Conservation (phyloP, 2,113 vertebrate species). For the Empidonax traillii region DNA sequence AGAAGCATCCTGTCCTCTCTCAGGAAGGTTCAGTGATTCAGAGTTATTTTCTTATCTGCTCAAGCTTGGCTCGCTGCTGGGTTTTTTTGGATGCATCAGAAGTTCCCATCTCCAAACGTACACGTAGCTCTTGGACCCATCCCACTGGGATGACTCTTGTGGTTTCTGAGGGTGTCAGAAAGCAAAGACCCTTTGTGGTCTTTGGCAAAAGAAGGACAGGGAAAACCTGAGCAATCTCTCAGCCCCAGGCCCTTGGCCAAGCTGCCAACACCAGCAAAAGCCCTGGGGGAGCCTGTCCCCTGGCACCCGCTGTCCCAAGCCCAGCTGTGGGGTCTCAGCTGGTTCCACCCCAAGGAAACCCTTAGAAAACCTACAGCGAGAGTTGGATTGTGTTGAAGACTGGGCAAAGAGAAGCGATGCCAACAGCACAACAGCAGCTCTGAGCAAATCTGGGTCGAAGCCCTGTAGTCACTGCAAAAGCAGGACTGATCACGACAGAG, state of each 20-base stretch:
- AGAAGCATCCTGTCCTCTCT: neutral
- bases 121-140: neutral
- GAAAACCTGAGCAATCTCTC: rapidly evolving
- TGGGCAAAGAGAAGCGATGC: neutral
- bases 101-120: rapidly evolving
- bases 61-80: neutral
- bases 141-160: neutral
- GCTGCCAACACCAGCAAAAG: neutral
- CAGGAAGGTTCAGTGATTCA: neutral
- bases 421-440: neutral
- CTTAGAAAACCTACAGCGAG: neutral
- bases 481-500: neutral
- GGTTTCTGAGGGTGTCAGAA: neutral
- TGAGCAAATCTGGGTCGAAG: neutral
- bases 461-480: neutral
- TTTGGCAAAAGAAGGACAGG: neutral
- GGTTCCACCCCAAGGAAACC: neutral
- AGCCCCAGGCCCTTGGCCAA: neutral
- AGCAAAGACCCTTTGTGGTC: neutral
- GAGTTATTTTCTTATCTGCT: neutral
- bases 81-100: neutral
- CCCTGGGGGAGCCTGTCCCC: neutral
- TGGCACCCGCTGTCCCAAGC: neutral
- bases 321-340: neutral
- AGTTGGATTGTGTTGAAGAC: neutral